These are phyloP conservation scores for Eilema caniola DNA, from an alignment of 2,888 invertebrate species.

Conservation along the genomic window DNA sequence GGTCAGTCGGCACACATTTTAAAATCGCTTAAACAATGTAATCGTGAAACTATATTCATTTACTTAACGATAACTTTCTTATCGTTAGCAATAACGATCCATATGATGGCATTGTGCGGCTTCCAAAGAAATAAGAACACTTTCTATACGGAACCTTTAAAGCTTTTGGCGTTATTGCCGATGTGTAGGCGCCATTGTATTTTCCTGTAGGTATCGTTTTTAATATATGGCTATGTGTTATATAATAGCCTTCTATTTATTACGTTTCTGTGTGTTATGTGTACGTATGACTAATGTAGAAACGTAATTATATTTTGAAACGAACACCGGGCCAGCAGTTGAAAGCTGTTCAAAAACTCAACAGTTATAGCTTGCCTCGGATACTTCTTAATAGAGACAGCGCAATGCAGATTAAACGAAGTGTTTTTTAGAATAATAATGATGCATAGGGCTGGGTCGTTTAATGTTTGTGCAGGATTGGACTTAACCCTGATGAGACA, in stretches of 20 bases:
- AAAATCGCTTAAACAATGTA: neutral
- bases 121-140: constrained; percentile 34
- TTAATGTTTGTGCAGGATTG: no score
- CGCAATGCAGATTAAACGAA: no score
- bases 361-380: no score
- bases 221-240: constrained; percentile 22
- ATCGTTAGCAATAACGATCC: constrained; percentile 33
- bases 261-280: neutral
- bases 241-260: neutral
- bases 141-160: constrained; percentile 32
- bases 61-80: constrained; percentile 37
- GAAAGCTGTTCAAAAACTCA: no score
- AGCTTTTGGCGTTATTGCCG: constrained; percentile 6
- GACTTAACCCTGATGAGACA: no score
- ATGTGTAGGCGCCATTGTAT: constrained; percentile 30
- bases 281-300: neutral
- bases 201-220: constrained; percentile 28
- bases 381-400: no score
- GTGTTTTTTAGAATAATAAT: no score
- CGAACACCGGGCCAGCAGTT: no score
- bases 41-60: constrained; percentile 6
- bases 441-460: no score
- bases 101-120: constrained; percentile 13
- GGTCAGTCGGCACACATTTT: neutral
- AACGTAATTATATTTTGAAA: neutral